Conservation (phyloP, 35 echinoderm and acorn worm species). For the Acanthaster planci region DNA sequence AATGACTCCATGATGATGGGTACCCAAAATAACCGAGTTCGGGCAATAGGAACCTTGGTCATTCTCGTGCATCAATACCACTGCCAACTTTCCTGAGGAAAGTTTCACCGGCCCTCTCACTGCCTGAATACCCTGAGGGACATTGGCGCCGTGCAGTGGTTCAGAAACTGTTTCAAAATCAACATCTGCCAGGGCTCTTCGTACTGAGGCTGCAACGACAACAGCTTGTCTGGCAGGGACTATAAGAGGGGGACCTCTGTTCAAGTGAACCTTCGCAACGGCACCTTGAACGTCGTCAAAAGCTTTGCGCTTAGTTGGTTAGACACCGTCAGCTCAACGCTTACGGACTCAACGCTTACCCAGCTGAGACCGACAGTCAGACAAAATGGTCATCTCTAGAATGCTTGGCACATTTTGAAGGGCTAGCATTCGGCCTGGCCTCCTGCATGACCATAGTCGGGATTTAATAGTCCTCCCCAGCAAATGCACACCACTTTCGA, state of each 20-base stretch:
- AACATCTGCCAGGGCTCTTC: not conserved
- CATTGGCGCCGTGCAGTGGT: too few relatives aligned
- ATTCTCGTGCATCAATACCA: not conserved
- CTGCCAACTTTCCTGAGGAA: too few relatives aligned
- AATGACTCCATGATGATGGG: not conserved
- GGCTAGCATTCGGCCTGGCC: not conserved
- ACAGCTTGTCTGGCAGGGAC: not conserved
- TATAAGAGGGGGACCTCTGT: not conserved
- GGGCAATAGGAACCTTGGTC: not conserved
- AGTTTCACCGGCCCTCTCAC: too few relatives aligned
- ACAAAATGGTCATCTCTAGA: not conserved
- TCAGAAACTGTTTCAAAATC: not conserved
- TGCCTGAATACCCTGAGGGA: too few relatives aligned
- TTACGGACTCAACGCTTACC: too few relatives aligned
- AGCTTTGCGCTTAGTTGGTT: not conserved
- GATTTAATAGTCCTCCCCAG: not conserved
- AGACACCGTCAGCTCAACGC: too few relatives aligned
- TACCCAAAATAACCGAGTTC: not conserved
- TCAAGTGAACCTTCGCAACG: not conserved
- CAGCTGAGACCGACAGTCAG: not conserved
- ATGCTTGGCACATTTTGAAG: not conserved
- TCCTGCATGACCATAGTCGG: not conserved
- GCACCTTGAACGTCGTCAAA: not conserved
- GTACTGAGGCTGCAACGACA: not conserved
- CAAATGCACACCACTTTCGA: not conserved